These are phyloP conservation scores for Calcarius lapponicus DNA, from an alignment of 2,797 vertebrate genomes.

Conservation along the genomic window DNA sequence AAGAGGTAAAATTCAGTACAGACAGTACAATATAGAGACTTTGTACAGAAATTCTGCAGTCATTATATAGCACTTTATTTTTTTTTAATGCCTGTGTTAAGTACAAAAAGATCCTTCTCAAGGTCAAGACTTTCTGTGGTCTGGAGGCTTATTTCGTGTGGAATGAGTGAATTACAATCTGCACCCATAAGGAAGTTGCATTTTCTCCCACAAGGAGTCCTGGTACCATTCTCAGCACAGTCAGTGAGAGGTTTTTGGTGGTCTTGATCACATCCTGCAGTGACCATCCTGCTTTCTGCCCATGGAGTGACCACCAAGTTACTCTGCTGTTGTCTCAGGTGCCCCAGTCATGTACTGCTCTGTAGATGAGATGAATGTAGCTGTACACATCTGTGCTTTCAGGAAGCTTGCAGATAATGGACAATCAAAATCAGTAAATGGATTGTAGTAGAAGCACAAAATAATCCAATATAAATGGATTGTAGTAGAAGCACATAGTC, in stretches of 20 bases:
- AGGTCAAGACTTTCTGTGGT: background rate
- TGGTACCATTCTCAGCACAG: background rate
- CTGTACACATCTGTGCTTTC: background rate
- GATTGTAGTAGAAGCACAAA: background rate
- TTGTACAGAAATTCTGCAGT: background rate
- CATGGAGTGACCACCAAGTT: background rate
- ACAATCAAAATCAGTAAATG: background rate
- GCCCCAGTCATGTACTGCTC: background rate
- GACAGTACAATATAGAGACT: background rate
- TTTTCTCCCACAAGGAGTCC: background rate
- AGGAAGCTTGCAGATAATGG: background rate
- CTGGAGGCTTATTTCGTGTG: background rate
- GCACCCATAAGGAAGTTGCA: background rate
- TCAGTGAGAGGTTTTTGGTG: background rate
- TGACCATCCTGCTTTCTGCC: background rate
- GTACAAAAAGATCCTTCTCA: background rate
- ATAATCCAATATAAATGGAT: background rate
- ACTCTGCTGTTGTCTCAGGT: background rate
- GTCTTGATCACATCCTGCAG: background rate
- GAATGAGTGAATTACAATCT: background rate
- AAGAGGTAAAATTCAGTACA: background rate
- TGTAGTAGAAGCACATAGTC: background rate
- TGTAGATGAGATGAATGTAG: background rate
- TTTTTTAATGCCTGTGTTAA: background rate
- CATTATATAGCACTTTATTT: background rate